phyloP scores from a whole-genome alignment of 2,797 vertebrate species.

The Pseudocheirus occidentalis region DNA sequence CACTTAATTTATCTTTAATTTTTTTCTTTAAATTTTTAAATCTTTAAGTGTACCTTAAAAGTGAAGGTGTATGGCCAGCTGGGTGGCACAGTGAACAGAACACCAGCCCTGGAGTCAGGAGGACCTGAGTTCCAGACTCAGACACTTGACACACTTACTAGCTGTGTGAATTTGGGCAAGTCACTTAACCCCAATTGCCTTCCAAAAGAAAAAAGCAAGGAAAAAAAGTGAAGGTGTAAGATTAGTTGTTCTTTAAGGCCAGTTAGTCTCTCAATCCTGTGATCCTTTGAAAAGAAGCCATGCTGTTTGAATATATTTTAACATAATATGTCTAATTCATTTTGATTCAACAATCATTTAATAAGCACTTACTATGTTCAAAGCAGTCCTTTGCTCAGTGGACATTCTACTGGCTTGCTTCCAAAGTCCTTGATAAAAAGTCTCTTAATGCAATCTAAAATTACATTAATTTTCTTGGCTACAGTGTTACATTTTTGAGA shows the following conservation, averaged over 20 bases:
- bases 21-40: no score
- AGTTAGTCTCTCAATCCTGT: not conserved
- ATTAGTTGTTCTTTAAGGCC: not conserved
- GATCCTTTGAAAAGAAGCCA: not conserved
- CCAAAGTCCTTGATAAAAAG: not conserved
- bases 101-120: no score
- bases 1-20: not conserved
- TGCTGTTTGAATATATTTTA: not conserved
- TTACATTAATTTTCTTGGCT: not conserved
- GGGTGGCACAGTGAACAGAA: no score
- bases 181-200: no score
- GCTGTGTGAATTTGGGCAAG: no score
- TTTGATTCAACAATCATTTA: not conserved
- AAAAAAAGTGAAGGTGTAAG: not conserved
- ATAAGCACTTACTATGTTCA: not conserved
- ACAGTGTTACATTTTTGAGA: not conserved
- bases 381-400: not conserved
- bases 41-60: no score
- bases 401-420: not conserved
- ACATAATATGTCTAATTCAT: not conserved
- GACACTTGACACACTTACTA: no score
- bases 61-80: no score
- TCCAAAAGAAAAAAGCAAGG: no score
- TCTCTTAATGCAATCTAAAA: not conserved
- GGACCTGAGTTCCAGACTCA: no score